Base-by-base conservation (phyloP, 2,888 invertebrate genomes). In the Morpho achilles region DNA sequence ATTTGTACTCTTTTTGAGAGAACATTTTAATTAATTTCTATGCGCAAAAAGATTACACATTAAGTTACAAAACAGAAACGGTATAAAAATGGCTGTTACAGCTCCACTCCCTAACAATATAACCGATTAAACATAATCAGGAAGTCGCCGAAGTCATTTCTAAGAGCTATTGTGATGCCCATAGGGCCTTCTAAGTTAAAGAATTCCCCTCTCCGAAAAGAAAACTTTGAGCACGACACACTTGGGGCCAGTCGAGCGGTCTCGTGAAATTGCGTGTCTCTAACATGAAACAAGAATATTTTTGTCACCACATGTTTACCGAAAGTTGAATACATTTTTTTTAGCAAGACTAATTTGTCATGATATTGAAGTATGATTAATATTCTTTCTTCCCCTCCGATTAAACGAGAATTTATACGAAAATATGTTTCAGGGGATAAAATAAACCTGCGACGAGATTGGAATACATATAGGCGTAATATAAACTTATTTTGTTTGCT, bases 111-210 rank as follows among this genome's bases (percentile, higher is more conserved):
- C 22, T 3, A 47, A 46, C 53, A 55, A 43, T 46, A 22, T 23
- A 44, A 52, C 39, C 55, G 48, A 54, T 54, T 42, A 42, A 60
- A 51, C 56, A 56, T 60, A 58, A 55, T 58, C 60, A 63, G 60
- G 58, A 60, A 60, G 55, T 53, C 39, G 44, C 42, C 39, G 47
- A 56, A 60, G 46, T 56, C 44, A 42, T 49, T 55, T 44, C 58
- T 50, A 53, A 55, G 50, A 53, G 53, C 58, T 16, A 53, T 62
- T 58, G 58, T 60, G 46, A 58, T 44, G 49, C 50, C 52, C 40
- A 32, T 53, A 23, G 42, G 45, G 47, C 49, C 42, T 39, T 50
- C 46, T 47, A 43, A 44, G 50, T 53, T 60, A 41, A 50, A 50
- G 42, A 58, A 60, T 52, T 60, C 49, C 55, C 44, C 46, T 59